Percentiles rank a stretch among this genome's conserved stretches.
These are phyloP conservation scores for Cheilosia vernalis DNA, from an alignment of 2,888 invertebrate genomes.

Conservation along the genomic window DNA sequence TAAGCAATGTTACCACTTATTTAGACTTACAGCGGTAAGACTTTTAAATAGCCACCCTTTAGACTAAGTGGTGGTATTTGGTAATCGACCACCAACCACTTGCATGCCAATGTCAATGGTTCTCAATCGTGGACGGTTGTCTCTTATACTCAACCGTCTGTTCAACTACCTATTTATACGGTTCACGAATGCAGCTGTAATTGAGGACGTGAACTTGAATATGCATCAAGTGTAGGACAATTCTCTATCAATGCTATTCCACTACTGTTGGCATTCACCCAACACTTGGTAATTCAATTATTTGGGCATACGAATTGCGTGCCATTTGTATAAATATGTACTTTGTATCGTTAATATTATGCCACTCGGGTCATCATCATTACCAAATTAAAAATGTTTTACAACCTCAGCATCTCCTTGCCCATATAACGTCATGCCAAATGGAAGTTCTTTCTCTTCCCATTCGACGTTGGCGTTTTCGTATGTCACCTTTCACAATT, in stretches of 20 bases:
- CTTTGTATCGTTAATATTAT: no score
- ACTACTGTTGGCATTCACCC: background rate
- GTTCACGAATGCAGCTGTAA: no score
- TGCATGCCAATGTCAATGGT: background rate
- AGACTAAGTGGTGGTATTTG: background rate
- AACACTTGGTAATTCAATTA: no score
- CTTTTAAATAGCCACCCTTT: background rate
- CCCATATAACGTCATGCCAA: no score
- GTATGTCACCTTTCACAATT: no score
- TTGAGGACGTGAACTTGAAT: background rate
- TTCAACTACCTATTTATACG: background rate
- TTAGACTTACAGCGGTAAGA: background rate
- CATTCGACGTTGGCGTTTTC: no score
- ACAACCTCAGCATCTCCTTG: no score
- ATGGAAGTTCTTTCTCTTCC: no score
- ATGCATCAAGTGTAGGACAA: background rate
- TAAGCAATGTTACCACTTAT: background rate
- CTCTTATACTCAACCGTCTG: conserved; percentile 14
- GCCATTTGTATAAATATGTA: no score
- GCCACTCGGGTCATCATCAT: no score
- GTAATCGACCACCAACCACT: conserved; percentile 1
- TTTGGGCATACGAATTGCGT: no score
- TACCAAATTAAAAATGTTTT: no score
- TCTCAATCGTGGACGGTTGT: background rate
- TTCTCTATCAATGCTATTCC: background rate